A percentile compares a stretch with the other conserved stretches of the same genome.
These are phyloP conservation scores for Lagopus muta DNA, from an alignment of 2,113 vertebrate species.

Conservation along the genomic window DNA sequence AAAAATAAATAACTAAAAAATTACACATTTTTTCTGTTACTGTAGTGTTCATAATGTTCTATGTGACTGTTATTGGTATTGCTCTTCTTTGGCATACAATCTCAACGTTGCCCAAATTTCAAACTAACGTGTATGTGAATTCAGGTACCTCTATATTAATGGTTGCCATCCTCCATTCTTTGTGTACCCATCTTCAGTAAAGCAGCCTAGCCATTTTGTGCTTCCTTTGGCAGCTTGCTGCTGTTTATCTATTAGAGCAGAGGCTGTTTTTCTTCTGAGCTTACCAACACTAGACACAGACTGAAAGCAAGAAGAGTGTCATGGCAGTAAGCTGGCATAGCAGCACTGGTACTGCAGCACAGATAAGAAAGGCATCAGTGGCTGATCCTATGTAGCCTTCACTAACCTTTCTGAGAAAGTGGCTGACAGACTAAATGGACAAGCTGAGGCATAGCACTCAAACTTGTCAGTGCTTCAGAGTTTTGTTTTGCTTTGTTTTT, in stretches of 20 bases:
- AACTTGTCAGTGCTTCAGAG: background rate
- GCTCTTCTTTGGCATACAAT: background rate
- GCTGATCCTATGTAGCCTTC: background rate
- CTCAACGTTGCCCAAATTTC: background rate
- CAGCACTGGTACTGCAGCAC: background rate
- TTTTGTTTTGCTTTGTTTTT: background rate
- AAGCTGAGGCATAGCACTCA: background rate
- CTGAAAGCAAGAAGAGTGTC: background rate
- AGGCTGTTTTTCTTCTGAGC: background rate
- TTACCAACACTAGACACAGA: background rate
- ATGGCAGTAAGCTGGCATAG: rapidly evolving
- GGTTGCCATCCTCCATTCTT: background rate
- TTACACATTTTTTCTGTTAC: background rate
- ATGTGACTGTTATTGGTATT: rapidly evolving
- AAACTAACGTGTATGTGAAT: background rate
- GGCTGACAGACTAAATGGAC: background rate
- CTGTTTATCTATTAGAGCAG: background rate
- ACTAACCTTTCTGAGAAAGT: background rate
- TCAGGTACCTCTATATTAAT: background rate
- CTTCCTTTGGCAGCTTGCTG: background rate
- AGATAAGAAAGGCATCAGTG: background rate
- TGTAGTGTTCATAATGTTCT: background rate
- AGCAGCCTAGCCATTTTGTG: background rate
- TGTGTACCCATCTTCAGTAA: background rate
- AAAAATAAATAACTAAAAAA: background rate